Base-by-base conservation (phyloP, 2,888 invertebrate genomes). In the Cerceris ruficornis region DNA sequence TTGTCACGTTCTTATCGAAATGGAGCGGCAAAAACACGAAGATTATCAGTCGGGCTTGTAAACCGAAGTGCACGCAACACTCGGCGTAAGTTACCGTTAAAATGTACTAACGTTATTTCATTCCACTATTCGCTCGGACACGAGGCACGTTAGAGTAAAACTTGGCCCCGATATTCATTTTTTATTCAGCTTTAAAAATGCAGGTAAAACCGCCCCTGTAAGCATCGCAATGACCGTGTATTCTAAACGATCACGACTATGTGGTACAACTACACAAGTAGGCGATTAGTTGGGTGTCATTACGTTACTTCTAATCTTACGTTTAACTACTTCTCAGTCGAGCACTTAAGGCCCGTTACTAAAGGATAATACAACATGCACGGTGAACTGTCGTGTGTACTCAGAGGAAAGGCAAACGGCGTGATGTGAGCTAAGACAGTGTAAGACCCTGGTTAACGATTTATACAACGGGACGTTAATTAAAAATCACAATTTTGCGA, bases 271-370 rank as follows among this genome's bases (percentile, higher is more conserved):
- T 84, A 80, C 80, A 70, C 55, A 60, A 66, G 64, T 58, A 57
- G 59, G 58, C 74, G 52, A 28, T 28, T 28, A 28, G 75, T 61
- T 84, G 74, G 81, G 68, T 84, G 73, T 84, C 7, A 28, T 67
- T 76, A 72, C 75, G 59, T 66, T 76, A 80, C 75, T 70, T 75
- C 67, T 81, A 82, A 67, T 74, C 61, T 70, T 74, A 84, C 77
- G 75, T 74, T 73, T 78, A 78, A 59, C 86, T 86, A 86, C 81
- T 82, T 65, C 72, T 68, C 80, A 86, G 77, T 86, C 86, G 84
- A 86, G 86, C 81, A 68, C 81, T 71, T 28, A 28, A 83, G 74
- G 75, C 75, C 78, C 69, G 81, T 81, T 85, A 85, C 83, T 82
- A 85, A 66, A 83, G 75, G 69, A 81, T 72, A 77, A 75, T 69